These are phyloP conservation scores for Cebidichthys violaceus DNA, from an alignment of 2,113 vertebrate species.

Conservation along the genomic window DNA sequence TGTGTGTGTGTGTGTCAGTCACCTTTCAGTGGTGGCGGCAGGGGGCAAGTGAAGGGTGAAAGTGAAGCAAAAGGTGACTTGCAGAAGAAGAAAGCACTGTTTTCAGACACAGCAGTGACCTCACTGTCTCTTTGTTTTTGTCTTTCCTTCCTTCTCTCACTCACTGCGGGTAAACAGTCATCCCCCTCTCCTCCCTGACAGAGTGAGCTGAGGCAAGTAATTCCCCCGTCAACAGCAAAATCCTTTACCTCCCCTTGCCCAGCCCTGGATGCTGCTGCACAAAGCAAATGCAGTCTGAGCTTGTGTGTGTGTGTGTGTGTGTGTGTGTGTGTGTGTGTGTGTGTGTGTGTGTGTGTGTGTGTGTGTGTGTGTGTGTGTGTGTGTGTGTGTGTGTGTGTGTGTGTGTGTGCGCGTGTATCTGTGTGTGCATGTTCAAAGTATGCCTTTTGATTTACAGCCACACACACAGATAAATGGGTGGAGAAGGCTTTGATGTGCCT, in stretches of 20 bases:
- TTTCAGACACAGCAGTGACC: slow-evolving; percentile 73
- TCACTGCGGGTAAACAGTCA: slow-evolving; percentile 67
- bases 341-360: slow-evolving; percentile 5
- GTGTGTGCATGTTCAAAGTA: slow-evolving; percentile 43
- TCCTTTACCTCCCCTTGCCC: slow-evolving; percentile 60
- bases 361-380: slow-evolving; percentile 5
- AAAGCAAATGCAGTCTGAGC: slow-evolving; percentile 60
- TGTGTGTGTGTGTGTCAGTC: slow-evolving; percentile 11
- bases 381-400: slow-evolving; percentile 9
- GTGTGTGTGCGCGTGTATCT: background rate
- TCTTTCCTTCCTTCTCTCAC: slow-evolving; percentile 19
- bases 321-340: slow-evolving; percentile 9
- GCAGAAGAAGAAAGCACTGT: slow-evolving; percentile 74
- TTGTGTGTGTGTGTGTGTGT: background rate
- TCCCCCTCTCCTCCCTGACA: slow-evolving; percentile 61
- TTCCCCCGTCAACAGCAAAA: slow-evolving; percentile 71
- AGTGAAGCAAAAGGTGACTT: slow-evolving; percentile 75
- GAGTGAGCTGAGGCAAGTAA: slow-evolving; percentile 73
- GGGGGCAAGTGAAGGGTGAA: slow-evolving; percentile 68
- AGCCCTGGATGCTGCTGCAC: slow-evolving; percentile 50
- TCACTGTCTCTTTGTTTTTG: slow-evolving; percentile 56
- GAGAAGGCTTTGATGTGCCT: slow-evolving; percentile 76
- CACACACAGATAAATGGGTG: slow-evolving; percentile 71
- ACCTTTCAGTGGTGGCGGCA: slow-evolving; percentile 41
- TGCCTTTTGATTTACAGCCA: slow-evolving; percentile 78